Conservation (phyloP, 1,140 invertebrate genomes). For the Steinernema feltiae region DNA sequence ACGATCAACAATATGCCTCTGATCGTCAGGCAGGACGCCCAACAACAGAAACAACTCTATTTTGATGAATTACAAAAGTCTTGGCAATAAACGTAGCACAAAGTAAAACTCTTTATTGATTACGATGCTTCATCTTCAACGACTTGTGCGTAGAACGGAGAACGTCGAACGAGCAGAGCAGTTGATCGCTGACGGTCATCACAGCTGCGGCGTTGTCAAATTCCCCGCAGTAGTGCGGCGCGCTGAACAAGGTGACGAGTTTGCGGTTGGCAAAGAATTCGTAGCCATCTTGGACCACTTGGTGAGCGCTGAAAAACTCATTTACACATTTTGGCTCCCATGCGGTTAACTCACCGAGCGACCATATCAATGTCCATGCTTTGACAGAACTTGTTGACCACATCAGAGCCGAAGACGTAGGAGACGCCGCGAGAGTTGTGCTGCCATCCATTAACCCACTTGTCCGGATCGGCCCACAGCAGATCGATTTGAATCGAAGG, state of each 20-base stretch:
- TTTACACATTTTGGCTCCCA: neutral
- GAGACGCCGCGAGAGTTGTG: constrained; percentile 60
- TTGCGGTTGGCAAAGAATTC: constrained; percentile 88
- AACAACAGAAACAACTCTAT: neutral
- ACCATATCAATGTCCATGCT: constrained; percentile 22
- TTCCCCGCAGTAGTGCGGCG: constrained; percentile 70
- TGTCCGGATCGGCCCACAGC: constrained; percentile 86
- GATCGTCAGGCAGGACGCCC: neutral
- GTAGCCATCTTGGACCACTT: constrained; percentile 90
- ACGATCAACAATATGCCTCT: neutral
- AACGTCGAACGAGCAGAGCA: constrained; percentile 6
- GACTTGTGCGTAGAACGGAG: constrained; percentile 6
- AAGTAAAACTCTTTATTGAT: no score
- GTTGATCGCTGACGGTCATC: constrained; percentile 23
- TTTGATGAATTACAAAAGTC: neutral
- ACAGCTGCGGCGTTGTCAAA: constrained; percentile 31
- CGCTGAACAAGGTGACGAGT: constrained; percentile 72
- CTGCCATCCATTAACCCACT: constrained; percentile 60
- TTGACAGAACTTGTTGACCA: constrained; percentile 19
- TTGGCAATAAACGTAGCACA: neutral
- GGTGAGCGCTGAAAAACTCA: constrained; percentile 19
- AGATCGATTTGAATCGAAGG: constrained; percentile 66
- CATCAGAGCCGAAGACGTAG: constrained; percentile 55
- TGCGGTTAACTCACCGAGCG: neutral
- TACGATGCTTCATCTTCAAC: neutral